phyloP scores from a whole-genome alignment of 2,113 vertebrate genomes.

The Plecotus auritus region DNA sequence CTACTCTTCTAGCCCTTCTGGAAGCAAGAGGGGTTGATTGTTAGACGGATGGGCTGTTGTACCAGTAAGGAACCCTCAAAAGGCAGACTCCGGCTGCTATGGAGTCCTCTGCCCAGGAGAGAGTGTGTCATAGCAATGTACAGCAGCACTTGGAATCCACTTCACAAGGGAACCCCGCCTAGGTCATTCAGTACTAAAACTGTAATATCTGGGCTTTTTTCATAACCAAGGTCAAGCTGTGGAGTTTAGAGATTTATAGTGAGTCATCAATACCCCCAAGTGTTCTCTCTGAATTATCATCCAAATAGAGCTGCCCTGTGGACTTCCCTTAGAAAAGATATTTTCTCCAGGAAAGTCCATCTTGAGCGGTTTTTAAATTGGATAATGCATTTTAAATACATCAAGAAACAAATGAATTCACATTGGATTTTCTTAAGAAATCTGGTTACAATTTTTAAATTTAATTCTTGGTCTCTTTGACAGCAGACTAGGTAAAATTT shows the following conservation, averaged over 20 bases:
- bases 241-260: neutral
- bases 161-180: neutral
- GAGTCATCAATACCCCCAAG: neutral
- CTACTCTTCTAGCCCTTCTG: neutral
- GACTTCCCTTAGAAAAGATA: neutral
- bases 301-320: neutral
- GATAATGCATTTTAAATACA: neutral
- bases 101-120: neutral
- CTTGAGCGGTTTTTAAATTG: neutral
- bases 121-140: neutral
- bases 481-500: neutral
- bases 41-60: neutral
- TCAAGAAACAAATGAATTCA: neutral
- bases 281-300: neutral
- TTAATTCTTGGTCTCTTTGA: neutral
- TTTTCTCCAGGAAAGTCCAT: neutral
- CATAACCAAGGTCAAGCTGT: neutral
- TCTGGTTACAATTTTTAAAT: neutral
- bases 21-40: neutral
- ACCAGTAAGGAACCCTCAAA: neutral
- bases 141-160: neutral
- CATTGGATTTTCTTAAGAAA: neutral
- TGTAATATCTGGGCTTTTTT: neutral
- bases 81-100: neutral
- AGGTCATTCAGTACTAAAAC: neutral